Evolutionary conservation across 2,113 vertebrate genomes (phyloP).

Genomic region (Cyphomyrus discorhynchus): DNA sequence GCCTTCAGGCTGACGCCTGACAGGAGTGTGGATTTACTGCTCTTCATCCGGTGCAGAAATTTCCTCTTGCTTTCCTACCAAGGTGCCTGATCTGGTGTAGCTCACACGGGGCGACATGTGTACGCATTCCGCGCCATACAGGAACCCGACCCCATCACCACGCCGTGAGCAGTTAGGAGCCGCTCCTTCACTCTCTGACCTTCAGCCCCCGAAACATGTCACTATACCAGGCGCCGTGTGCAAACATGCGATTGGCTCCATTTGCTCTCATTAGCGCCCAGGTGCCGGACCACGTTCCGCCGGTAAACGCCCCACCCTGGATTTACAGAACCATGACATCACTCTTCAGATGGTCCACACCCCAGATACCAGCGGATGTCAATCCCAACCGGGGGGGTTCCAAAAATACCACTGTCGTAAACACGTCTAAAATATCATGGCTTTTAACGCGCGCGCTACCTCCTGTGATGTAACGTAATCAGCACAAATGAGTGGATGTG

Average conservation of each 20-base stretch:
- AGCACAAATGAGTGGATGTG: not conserved
- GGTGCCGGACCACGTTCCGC: slow-evolving; percentile 28
- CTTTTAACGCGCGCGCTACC: not conserved
- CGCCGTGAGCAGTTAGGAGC: not conserved
- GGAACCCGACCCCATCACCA: not conserved
- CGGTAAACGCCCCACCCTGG: slow-evolving; percentile 31
- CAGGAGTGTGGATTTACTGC: not conserved
- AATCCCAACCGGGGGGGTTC: not conserved
- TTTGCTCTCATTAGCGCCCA: not conserved
- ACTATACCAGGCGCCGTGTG: not conserved
- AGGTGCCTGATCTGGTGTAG: not conserved
- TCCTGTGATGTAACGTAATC: not conserved
- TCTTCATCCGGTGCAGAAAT: not conserved
- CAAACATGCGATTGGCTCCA: no score
- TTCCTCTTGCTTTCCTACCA: not conserved
- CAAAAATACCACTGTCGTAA: not conserved
- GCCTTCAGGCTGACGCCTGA: not conserved
- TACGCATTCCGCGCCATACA: not conserved
- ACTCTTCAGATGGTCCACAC: not conserved
- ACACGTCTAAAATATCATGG: not conserved
- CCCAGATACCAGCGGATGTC: not conserved
- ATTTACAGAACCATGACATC: slow-evolving; percentile 20
- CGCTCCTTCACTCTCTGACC: not conserved
- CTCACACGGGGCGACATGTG: not conserved
- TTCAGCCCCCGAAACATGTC: not conserved